phyloP scores from a whole-genome alignment of 2,888 invertebrate genomes.

The Piscicola geometra region DNA sequence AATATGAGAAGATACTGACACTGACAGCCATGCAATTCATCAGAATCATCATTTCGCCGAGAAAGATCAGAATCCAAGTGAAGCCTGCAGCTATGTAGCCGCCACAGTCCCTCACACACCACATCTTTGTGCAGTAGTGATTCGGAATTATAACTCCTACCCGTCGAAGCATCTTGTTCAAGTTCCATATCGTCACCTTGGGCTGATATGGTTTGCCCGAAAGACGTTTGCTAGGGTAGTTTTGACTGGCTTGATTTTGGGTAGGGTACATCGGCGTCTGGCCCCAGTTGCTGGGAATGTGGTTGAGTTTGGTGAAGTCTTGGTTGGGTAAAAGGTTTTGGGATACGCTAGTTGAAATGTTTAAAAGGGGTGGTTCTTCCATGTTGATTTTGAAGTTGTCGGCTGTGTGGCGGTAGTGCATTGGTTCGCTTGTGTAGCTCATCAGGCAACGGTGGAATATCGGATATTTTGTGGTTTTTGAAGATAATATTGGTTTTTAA shows the following conservation, averaged over 20 bases:
- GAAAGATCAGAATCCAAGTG: conserved; percentile 36
- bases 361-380: not conserved
- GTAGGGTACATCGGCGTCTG: not conserved
- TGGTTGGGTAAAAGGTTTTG: not conserved
- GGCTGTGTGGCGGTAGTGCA: not conserved
- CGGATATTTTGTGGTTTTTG: no score
- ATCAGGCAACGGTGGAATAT: no score
- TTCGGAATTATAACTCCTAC: conserved; percentile 24
- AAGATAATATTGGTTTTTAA: not conserved
- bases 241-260: not conserved
- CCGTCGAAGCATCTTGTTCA: conserved; percentile 27
- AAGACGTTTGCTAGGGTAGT: not conserved
- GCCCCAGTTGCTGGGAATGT: conserved; percentile 8
- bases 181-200: conserved; percentile 17
- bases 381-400: not conserved
- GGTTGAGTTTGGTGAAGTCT: not conserved
- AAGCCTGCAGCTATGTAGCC: conserved; percentile 37
- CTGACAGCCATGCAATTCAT: conserved; percentile 20
- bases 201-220: conserved; percentile 23
- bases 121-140: conserved; percentile 31
- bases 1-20: not conserved
- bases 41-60: conserved; percentile 33
- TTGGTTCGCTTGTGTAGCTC: not conserved
- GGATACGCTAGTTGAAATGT: not conserved
- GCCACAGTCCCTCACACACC: conserved; percentile 36